These are phyloP conservation scores for Erythrolamprus reginae DNA, from an alignment of 2,113 vertebrate species.

Conservation along the genomic window DNA sequence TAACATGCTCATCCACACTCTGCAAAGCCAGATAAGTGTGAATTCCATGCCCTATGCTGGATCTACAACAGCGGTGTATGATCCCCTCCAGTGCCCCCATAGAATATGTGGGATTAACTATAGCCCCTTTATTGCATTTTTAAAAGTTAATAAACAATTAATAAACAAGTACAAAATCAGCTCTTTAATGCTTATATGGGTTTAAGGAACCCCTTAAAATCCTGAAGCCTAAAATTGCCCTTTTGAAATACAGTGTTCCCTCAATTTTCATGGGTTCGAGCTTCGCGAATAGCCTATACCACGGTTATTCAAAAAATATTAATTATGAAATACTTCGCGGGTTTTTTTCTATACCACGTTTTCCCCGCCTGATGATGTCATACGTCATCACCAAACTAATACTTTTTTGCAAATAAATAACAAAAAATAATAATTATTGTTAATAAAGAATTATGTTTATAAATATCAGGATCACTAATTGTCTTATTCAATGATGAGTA, in stretches of 20 bases:
- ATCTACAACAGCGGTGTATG: background rate
- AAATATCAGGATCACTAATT: too few relatives aligned
- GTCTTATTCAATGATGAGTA: too few relatives aligned
- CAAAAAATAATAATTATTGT: too few relatives aligned
- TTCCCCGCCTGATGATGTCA: too few relatives aligned
- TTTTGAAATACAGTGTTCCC: background rate
- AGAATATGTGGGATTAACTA: background rate
- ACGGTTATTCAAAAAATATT: too few relatives aligned
- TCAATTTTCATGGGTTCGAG: too few relatives aligned
- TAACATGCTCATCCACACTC: background rate
- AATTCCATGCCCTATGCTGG: background rate
- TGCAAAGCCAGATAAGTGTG: background rate
- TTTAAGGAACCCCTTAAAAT: background rate
- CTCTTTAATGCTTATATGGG: background rate
- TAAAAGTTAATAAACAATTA: background rate
- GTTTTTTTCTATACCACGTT: too few relatives aligned
- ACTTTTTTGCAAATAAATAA: too few relatives aligned
- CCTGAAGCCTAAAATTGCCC: background rate
- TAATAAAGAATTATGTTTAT: too few relatives aligned
- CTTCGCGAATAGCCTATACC: too few relatives aligned
- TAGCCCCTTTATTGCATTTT: background rate
- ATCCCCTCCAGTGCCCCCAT: background rate
- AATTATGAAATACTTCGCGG: too few relatives aligned
- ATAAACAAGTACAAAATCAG: background rate
- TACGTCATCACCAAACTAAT: too few relatives aligned